Conservation (phyloP, 1,140 invertebrate species). For the Cecropterus lyciades region DNA sequence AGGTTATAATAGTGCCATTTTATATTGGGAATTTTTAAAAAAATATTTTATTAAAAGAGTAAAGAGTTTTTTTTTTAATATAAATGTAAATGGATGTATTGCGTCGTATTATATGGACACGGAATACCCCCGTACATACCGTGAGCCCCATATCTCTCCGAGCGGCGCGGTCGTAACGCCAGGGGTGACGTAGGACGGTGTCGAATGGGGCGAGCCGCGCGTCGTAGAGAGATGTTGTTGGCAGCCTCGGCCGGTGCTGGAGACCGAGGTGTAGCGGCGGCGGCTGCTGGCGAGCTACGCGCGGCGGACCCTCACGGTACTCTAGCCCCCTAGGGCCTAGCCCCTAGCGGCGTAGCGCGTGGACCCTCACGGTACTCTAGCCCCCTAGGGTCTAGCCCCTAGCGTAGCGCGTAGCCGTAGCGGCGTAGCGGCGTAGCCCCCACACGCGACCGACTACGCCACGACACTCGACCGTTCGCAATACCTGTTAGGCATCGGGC, state of each 20-base stretch:
- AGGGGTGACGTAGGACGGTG: constrained; percentile 74
- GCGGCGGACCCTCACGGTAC: constrained; percentile 76
- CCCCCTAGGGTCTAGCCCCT: constrained; percentile 36
- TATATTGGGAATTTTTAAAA: too few relatives aligned
- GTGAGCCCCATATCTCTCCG: constrained; percentile 56
- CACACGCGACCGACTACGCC: constrained; percentile 40
- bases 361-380: constrained; percentile 74
- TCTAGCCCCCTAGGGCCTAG: constrained; percentile 38
- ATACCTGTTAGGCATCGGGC: not conserved
- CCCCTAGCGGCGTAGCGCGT: constrained; percentile 39
- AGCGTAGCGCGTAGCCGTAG: constrained; percentile 44
- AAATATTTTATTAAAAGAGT: too few relatives aligned
- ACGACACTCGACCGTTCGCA: constrained; percentile 41
- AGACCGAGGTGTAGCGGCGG: constrained; percentile 84
- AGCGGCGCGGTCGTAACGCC: constrained; percentile 58
- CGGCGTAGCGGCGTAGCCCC: constrained; percentile 35
- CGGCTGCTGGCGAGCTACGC: constrained; percentile 62
- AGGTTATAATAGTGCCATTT: too few relatives aligned
- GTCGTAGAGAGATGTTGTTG: constrained; percentile 80
- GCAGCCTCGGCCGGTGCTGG: constrained; percentile 79
- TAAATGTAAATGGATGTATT: too few relatives aligned
- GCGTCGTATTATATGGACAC: constrained; percentile 23
- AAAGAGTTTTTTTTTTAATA: too few relatives aligned
- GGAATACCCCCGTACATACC: not conserved
- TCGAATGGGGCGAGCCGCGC: constrained; percentile 78